phyloP scores from a whole-genome alignment of 2,113 vertebrate genomes.

The Microtus ochrogaster region DNA sequence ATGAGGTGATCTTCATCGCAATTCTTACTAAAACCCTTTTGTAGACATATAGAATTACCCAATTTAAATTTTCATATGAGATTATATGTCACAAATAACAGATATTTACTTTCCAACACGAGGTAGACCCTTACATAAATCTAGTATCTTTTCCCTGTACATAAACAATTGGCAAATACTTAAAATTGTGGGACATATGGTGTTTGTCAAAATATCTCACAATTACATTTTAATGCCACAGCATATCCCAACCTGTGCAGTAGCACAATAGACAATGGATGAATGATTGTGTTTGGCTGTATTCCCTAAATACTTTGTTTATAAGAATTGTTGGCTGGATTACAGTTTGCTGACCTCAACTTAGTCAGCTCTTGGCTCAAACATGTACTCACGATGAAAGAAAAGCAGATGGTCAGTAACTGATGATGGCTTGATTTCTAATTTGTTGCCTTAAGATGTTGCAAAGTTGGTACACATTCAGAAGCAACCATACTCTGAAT shows the following conservation, averaged over 20 bases:
- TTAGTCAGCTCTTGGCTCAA: not conserved
- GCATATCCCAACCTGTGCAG: not conserved
- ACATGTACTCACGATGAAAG: not conserved
- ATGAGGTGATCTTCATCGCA: not conserved
- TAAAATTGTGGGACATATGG: not conserved
- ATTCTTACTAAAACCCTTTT: not conserved
- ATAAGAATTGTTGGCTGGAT: not conserved
- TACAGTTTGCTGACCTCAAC: not conserved
- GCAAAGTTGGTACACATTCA: not conserved
- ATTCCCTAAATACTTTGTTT: not conserved
- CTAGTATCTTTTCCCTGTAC: not conserved
- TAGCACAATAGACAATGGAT: not conserved
- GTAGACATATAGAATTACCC: not conserved
- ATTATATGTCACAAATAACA: not conserved
- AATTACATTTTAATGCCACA: not conserved
- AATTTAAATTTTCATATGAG: not conserved
- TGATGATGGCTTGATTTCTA: not conserved
- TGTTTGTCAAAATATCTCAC: not conserved
- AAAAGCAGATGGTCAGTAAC: not conserved
- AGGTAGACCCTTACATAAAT: not conserved
- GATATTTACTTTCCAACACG: not conserved
- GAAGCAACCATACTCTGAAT: not conserved
- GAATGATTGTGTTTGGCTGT: not conserved
- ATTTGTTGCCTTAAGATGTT: not conserved
- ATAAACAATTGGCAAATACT: not conserved